A percentile compares a stretch with the other conserved stretches of the same genome.
phyloP scores from a whole-genome alignment of 2,888 invertebrate genomes.

The Agrochola circellaris region DNA sequence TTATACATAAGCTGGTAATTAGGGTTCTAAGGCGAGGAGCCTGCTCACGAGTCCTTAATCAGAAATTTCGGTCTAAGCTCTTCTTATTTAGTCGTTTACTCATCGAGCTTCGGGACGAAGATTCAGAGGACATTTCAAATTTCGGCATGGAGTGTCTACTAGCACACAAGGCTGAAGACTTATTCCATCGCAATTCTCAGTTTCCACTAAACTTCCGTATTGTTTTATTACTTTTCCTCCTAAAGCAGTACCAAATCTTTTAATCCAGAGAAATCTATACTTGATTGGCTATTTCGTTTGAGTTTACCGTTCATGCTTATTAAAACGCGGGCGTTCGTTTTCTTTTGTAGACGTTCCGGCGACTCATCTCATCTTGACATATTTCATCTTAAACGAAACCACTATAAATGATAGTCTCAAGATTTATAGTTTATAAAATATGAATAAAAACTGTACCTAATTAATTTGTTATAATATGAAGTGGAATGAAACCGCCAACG shows the following conservation, averaged over 20 bases:
- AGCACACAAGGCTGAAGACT: slow-evolving; percentile 6
- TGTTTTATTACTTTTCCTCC: slow-evolving; percentile 48
- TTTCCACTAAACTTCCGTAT: slow-evolving; percentile 30
- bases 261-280: slow-evolving; percentile 37
- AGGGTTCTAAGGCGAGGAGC: slow-evolving; percentile 43
- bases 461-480: slow-evolving; percentile 68
- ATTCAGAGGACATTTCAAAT: slow-evolving; percentile 19
- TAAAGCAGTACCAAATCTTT: slow-evolving; percentile 24
- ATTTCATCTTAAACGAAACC: slow-evolving; percentile 34
- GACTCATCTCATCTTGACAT: slow-evolving; percentile 19
- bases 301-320: slow-evolving; percentile 48
- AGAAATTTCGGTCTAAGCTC: slow-evolving; percentile 35
- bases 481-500: slow-evolving; percentile 67
- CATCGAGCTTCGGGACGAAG: slow-evolving; percentile 2
- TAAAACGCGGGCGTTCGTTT: slow-evolving; percentile 31
- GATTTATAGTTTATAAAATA: slow-evolving; percentile 54
- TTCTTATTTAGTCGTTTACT: slow-evolving; percentile 40
- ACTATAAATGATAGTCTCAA: slow-evolving; percentile 39
- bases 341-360: slow-evolving; percentile 11
- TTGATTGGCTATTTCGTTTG: slow-evolving; percentile 49
- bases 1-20: slow-evolving; percentile 60
- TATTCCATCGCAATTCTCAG: slow-evolving; percentile 38
- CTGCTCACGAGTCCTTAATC: slow-evolving; percentile 45
- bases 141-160: slow-evolving; percentile 3
- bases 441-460: slow-evolving; percentile 57